Conservation (phyloP, 2,888 invertebrate species). For the Anoplius nigerrimus region DNA sequence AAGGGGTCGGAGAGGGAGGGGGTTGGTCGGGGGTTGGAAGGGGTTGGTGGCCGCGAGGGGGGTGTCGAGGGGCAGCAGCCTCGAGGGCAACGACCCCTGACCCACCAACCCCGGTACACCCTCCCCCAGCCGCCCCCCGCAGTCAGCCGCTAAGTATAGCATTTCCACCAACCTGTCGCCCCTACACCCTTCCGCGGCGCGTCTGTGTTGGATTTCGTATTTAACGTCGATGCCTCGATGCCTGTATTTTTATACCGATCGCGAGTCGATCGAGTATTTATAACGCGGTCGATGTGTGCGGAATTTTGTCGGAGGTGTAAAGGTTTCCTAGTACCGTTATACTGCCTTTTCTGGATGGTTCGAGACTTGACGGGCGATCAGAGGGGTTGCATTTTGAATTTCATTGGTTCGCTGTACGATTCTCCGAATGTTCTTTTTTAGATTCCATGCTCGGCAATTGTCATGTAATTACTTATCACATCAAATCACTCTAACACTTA, state of each 20-base stretch:
- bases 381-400: too few relatives aligned
- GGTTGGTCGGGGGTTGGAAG: conserved; percentile 19
- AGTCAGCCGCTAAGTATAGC: conserved; percentile 58
- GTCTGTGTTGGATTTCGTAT: conserved; percentile 46
- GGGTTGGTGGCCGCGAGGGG: conserved; percentile 28
- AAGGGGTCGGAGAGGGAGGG: conserved; percentile 1
- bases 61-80: conserved; percentile 40
- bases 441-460: too few relatives aligned
- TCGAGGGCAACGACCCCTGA: conserved; percentile 71
- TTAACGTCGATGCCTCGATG: conserved; percentile 30
- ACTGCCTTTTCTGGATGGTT: too few relatives aligned
- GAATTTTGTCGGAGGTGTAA: too few relatives aligned
- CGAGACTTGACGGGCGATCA: too few relatives aligned
- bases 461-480: too few relatives aligned
- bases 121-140: conserved; percentile 2
- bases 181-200: conserved; percentile 40
- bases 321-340: too few relatives aligned
- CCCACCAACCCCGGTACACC: conserved; percentile 60
- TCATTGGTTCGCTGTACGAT: too few relatives aligned
- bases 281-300: too few relatives aligned
- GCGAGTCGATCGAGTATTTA: neutral
- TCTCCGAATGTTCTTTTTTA: too few relatives aligned
- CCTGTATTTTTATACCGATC: neutral
- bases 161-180: conserved; percentile 64
- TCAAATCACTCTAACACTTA: too few relatives aligned